Base-by-base conservation (phyloP, 2,888 invertebrate genomes). In the Netelia inedita region DNA sequence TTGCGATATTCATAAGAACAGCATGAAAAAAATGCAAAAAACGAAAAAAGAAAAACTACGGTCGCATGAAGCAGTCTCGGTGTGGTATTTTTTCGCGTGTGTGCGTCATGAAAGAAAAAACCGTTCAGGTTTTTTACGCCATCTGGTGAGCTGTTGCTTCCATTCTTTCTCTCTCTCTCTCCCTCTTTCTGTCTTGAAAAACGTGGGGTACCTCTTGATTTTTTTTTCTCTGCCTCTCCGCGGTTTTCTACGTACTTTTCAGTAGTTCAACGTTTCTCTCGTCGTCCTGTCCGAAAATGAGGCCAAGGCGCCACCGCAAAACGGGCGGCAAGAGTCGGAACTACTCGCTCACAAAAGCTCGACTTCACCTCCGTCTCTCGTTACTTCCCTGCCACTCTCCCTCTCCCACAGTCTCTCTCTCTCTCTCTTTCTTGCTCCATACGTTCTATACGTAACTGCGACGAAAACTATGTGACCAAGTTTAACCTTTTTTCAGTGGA, bases 391-490 rank as follows among this genome's bases (percentile, higher is more conserved):
- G 28, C 28, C 28, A 28, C 28, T 50, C n/a, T 1, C 50, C 6
- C 9, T 50, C 50, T 50, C 11, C 10, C 11, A 1, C 46, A 11
- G 1, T 2, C n/a, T 53, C 53, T 53, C 53, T 2, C 55, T 55
- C 6, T 57, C 57, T n/a, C 21, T 19, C 9, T 16, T 16, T 16
- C 19, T 57, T 19, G n/a, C 57, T 57, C 57, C n/a, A 19, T 57
- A 3, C 19, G 28, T 61, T 10, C 11, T 28, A 21, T 28, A 61
- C n/a, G 41, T 16, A 6, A 41, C 14, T 16, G n/a, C 19, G 46
- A 46, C 57, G 57, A 66, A 74, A 79, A 79, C 74, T 85, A 72
- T 66, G 74, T 65, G 78, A 50, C 66, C 41, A 71, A 75, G 65
- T 72, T 73, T 63, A 73, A 65, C 55, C 46, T 65, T 79, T 74